Evolutionary conservation across 2,797 vertebrate species (phyloP), one percentile per base, ranked within the genome.

Genomic region (Thalassophryne amazonica): DNA sequence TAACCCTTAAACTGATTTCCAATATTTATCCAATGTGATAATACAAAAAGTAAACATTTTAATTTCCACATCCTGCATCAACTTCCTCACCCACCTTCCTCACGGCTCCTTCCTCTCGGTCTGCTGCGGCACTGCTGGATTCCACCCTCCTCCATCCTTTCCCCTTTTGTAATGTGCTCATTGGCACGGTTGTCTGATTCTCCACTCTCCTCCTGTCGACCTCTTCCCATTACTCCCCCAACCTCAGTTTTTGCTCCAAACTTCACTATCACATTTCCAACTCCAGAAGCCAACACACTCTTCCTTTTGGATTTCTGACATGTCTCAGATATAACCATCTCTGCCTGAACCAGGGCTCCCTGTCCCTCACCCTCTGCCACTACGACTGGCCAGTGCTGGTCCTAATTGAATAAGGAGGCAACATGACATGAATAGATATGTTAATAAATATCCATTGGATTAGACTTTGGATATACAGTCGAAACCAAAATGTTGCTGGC

Each of bases 301-400:
- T 97, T 98, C 56, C 97, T 81, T 79, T 98, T 98, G 11, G 94
- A 95, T 69, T 98, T 98, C 88, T 98, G 97, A 49, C 97, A 98
- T 0, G 91, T 88, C 45, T 98, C 95, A 0, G 96, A 95, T 74
- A 99, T 98, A 30, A 94, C 88, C 93, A 99, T 92, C 73, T 98
- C 96, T 0, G 97, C 88, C 20, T 93, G 94, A 14, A 99, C 87
- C 45, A 99, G 81, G 0, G 91, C 73, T 4, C 97, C 97, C 61
- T 97, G 94, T 8, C 96, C 96, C 4, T 99, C 93, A 0, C 93
- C 92, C 73, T 98, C 94, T 0, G 95, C 96, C 31, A 94, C 89
- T 4, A 98, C 86, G 0, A 86, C 63, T 0, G 97, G 95, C 95
- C 94, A 95, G n/a, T 68, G 84, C 22, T 92, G 90, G 35, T 86